Evolutionary conservation across 2,797 vertebrate species (phyloP), one percentile per base, ranked within the genome.

Genomic region (Astyanax mexicanus): DNA sequence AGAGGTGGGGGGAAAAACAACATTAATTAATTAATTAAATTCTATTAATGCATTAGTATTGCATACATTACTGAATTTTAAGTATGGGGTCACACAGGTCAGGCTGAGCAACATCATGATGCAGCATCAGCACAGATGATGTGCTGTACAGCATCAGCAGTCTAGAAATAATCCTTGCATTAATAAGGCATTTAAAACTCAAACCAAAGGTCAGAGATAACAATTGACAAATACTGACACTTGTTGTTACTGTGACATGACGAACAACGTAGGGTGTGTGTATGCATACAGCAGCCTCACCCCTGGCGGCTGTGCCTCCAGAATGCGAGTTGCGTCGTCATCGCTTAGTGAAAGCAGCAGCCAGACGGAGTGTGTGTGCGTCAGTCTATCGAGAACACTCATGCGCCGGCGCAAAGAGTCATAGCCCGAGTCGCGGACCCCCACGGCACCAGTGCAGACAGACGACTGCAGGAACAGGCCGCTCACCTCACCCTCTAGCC

Each of bases 341-440:
- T 95, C 93, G 6, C 84, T 94, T 60, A 98, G 89, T 23, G 89
- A 85, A 69, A 98, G 94, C 83, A 96, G 96, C 35, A 99, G 91
- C 97, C 97, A 99, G 52, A 97, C 91, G 0, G 94, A 86, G 58
- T 98, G 95, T 1, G 97, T 97, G 29, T 96, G 95, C 6, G 94
- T 92, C 52, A 99, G 92, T 61, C 95, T 88, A 87, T 99, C 97
- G 86, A 98, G 75, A 69, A 98, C 89, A 70, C 95, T 98, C 68
- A 98, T 93, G 72, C 93, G 94, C 78, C 93, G 93, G 52, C 91
- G 94, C 19, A 97, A 88, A 51, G 95, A 97, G 82, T 97, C 95
- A 10, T 98, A 99, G 77, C 97, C 97, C 0, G 96, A 97, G 84
- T 98, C 96, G 65, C 95, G 92, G 0, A 90, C 91, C 8, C 92